Conservation (phyloP, 1,140 invertebrate genomes). For the Drosophila saltans region DNA sequence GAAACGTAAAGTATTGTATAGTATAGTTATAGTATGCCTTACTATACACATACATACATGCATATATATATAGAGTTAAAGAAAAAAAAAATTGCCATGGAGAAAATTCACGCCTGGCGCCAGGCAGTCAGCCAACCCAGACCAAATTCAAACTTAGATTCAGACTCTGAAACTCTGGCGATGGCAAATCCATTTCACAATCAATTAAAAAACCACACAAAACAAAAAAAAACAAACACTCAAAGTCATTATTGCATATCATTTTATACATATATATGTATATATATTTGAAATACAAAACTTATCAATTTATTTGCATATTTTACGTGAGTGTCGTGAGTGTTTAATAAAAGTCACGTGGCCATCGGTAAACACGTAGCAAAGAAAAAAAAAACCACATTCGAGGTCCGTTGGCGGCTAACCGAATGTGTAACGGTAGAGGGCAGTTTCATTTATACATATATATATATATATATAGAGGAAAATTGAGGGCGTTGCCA, state of each 20-base stretch:
- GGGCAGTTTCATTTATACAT: constrained; percentile 10
- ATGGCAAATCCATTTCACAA: background rate
- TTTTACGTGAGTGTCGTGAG: constrained; percentile 6
- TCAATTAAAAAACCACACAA: background rate
- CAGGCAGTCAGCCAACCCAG: constrained; percentile 46
- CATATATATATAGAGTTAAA: constrained; percentile 37
- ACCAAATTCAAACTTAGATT: constrained; percentile 16
- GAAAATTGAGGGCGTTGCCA: constrained; percentile 1
- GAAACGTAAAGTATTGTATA: constrained; percentile 23
- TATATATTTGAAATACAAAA: too few species aligned
- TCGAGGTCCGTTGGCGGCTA: constrained; percentile 29
- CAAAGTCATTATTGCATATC: background rate
- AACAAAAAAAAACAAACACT: too few species aligned
- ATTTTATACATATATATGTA: too few species aligned
- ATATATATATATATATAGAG: background rate
- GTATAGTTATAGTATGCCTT: background rate
- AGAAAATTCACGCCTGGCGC: constrained; percentile 75
- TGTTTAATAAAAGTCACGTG: background rate
- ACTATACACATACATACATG: too few species aligned
- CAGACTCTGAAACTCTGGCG: background rate
- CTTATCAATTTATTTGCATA: background rate
- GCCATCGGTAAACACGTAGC: background rate
- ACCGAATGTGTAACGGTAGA: constrained; percentile 30
- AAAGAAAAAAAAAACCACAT: background rate
- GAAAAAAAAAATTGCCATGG: constrained; percentile 72